Percentiles rank a stretch among this genome's conserved stretches.
These are phyloP conservation scores for Microctenopoma lineatum DNA, from an alignment of 2,797 vertebrate genomes.

Conservation along the genomic window DNA sequence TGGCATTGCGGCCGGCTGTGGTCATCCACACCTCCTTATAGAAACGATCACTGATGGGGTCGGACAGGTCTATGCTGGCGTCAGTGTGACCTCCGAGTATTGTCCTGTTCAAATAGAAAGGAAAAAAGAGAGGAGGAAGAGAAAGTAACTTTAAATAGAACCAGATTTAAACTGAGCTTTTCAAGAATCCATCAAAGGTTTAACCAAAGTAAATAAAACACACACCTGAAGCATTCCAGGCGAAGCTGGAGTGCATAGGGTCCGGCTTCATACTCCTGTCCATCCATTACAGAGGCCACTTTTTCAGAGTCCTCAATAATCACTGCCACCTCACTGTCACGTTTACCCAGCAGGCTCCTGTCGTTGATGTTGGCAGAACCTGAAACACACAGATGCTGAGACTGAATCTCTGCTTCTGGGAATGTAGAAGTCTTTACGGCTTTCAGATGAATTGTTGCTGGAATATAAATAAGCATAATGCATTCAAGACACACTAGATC, in stretches of 20 bases:
- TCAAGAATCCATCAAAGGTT: background rate
- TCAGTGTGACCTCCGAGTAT: constrained; percentile 90
- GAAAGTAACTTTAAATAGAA: background rate
- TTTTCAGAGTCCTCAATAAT: constrained; percentile 91
- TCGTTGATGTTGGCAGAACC: constrained; percentile 99
- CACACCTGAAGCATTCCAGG: constrained; percentile 93
- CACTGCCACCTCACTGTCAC: constrained; percentile 96
- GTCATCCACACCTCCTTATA: constrained; percentile 98
- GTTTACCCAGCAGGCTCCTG: constrained; percentile 97
- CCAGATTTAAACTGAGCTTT: background rate
- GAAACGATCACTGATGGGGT: constrained; percentile 94
- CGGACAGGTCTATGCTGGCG: constrained; percentile 86
- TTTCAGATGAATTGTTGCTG: background rate
- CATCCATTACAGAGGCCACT: constrained; percentile 89
- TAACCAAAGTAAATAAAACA: background rate
- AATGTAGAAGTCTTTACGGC: no score
- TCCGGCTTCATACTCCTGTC: constrained; percentile 88
- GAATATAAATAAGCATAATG: background rate
- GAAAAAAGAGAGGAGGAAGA: background rate
- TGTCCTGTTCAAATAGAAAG: constrained; percentile 77
- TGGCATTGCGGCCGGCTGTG: constrained; percentile 92
- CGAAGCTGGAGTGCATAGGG: constrained; percentile 88
- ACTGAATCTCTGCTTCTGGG: background rate
- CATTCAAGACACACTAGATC: background rate
- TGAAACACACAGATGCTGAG: constrained; percentile 51